Conservation (phyloP, 23 tunicate genomes). For the Styela clava region DNA sequence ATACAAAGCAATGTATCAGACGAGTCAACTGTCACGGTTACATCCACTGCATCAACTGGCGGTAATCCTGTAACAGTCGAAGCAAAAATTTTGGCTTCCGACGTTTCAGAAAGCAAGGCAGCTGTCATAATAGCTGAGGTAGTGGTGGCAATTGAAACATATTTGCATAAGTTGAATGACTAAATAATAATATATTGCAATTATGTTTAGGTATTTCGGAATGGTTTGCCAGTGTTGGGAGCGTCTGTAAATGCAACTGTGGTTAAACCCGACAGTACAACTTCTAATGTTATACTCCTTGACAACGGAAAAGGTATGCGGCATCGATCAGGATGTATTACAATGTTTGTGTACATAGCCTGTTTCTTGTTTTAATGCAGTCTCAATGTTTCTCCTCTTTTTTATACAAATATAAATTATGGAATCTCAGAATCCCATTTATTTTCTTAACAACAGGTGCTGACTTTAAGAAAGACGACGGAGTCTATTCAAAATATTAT, state of each 20-base stretch:
- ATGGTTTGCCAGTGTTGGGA: too few relatives aligned
- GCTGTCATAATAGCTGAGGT: not conserved
- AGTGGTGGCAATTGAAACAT: too few relatives aligned
- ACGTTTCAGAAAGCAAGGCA: not conserved
- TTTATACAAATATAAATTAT: too few relatives aligned
- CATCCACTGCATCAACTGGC: not conserved
- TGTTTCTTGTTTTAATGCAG: too few relatives aligned
- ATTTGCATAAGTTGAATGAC: too few relatives aligned
- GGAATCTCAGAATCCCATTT: too few relatives aligned
- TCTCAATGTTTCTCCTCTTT: too few relatives aligned
- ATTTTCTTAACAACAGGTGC: too few relatives aligned
- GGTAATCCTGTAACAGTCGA: not conserved
- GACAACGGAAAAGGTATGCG: slow-evolving; percentile 49
- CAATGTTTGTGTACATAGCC: too few relatives aligned
- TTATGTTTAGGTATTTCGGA: too few relatives aligned
- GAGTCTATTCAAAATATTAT: slow-evolving; percentile 66
- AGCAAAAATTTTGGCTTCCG: not conserved
- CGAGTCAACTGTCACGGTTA: not conserved
- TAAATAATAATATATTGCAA: too few relatives aligned
- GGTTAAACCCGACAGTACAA: slow-evolving; percentile 33
- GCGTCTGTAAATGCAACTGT: slow-evolving; percentile 35
- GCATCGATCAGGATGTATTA: too few relatives aligned
- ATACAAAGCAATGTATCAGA: not conserved
- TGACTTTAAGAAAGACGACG: slow-evolving; percentile 57
- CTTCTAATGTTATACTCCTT: not conserved